Evolutionary conservation across 1,140 invertebrate species (phyloP).

Genomic region (Homalodisca vitripennis): DNA sequence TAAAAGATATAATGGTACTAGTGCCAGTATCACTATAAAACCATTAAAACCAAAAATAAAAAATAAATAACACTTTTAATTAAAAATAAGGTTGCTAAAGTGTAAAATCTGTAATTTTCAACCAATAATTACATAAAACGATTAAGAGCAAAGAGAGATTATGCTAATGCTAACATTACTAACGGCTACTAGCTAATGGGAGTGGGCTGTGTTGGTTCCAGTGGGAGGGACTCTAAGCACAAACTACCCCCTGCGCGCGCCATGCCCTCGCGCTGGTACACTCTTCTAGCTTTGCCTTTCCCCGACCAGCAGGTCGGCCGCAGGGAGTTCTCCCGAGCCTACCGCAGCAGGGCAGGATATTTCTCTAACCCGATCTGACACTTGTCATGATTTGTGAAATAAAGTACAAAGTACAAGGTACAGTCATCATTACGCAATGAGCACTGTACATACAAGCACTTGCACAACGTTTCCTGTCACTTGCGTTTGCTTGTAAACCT

Average conservation of each 20-base stretch:
- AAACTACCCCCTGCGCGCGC: constrained; percentile 47
- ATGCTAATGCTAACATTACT: not conserved
- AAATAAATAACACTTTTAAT: too few relatives aligned
- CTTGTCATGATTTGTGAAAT: not conserved
- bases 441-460: constrained; percentile 1
- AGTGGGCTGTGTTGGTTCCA: constrained; percentile 37
- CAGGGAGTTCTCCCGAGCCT: constrained; percentile 73
- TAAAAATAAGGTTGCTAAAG: too few relatives aligned
- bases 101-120: too few relatives aligned
- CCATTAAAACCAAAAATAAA: too few relatives aligned
- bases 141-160: too few relatives aligned
- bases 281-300: constrained; percentile 84
- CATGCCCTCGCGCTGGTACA: constrained; percentile 81
- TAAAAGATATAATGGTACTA: too few relatives aligned
- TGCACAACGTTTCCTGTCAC: too few relatives aligned
- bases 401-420: constrained; percentile 12
- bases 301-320: constrained; percentile 86
- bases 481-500: too few relatives aligned
- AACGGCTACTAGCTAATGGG: constrained; percentile 24
- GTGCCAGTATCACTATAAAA: too few relatives aligned
- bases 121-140: too few relatives aligned
- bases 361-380: constrained; percentile 67
- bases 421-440: not conserved
- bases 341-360: constrained; percentile 75
- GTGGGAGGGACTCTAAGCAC: constrained; percentile 42